Evolutionary conservation across 2,797 vertebrate species (phyloP).

Genomic region (Halcyon badia): DNA sequence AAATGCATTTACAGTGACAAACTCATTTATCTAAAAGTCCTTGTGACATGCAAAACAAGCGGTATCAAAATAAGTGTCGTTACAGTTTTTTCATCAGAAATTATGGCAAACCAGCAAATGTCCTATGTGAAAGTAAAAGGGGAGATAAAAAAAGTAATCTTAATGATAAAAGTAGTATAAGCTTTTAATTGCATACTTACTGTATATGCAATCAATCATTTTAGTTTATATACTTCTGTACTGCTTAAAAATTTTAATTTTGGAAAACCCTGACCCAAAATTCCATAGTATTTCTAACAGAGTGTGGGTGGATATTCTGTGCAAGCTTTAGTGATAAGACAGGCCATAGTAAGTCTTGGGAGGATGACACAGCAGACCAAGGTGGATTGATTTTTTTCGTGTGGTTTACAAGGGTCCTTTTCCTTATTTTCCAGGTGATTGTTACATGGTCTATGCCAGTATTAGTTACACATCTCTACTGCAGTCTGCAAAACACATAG

Average conservation of each 20-base stretch:
- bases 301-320: not conserved
- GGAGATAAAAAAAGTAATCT: not conserved
- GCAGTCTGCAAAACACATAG: not conserved
- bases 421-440: not conserved
- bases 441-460: not conserved
- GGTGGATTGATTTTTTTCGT: fast-evolving
- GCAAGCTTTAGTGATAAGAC: not conserved
- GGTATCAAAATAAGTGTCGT: not conserved
- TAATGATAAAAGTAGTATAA: not conserved
- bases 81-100: not conserved
- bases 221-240: not conserved
- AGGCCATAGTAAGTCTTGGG: not conserved
- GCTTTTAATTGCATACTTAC: not conserved
- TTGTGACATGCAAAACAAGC: not conserved
- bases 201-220: not conserved
- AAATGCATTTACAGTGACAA: not conserved
- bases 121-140: not conserved
- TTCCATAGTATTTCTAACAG: not conserved
- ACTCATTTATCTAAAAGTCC: not conserved
- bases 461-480: not conserved
- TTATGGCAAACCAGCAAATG: not conserved
- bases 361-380: not conserved
- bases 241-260: not conserved
- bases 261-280: not conserved
- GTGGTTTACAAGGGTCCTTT: not conserved